phyloP scores from a whole-genome alignment of 2,797 vertebrate species.

The Argya squamiceps region DNA sequence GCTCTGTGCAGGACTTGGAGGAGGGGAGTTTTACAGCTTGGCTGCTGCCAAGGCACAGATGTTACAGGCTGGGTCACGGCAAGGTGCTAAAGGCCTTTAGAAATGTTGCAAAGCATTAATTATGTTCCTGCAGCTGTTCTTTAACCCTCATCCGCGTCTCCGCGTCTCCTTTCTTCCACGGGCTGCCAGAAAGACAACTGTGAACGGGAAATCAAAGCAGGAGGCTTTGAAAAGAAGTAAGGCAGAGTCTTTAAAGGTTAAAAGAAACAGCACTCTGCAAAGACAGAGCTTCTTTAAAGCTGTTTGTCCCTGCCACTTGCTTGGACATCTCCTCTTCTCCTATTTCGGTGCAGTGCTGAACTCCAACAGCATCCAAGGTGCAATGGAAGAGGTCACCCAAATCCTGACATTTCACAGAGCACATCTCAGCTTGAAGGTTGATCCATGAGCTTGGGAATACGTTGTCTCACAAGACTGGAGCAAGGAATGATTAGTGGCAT shows the following conservation, averaged over 20 bases:
- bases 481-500: neutral
- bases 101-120: slow-evolving; percentile 75
- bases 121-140: slow-evolving; percentile 75
- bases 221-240: slow-evolving; percentile 29
- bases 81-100: slow-evolving; percentile 75
- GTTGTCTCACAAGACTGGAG: neutral
- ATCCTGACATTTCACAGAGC: neutral
- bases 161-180: neutral
- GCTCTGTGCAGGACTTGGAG: slow-evolving; percentile 39
- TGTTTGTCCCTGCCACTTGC: neutral
- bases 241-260: slow-evolving; percentile 56
- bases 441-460: neutral
- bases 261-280: neutral
- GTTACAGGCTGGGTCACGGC: slow-evolving; percentile 68
- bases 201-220: slow-evolving; percentile 38
- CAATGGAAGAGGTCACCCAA: neutral
- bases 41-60: slow-evolving; percentile 74
- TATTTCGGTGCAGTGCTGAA: rapidly evolving
- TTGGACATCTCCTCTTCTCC: neutral
- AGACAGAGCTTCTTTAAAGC: neutral
- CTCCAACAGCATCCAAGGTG: neutral
- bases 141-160: slow-evolving; percentile 14
- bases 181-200: slow-evolving; percentile 61
- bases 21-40: slow-evolving; percentile 65
- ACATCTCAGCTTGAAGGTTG: neutral